phyloP scores from a whole-genome alignment of 2,113 vertebrate species.

The Aviceda subcristata region DNA sequence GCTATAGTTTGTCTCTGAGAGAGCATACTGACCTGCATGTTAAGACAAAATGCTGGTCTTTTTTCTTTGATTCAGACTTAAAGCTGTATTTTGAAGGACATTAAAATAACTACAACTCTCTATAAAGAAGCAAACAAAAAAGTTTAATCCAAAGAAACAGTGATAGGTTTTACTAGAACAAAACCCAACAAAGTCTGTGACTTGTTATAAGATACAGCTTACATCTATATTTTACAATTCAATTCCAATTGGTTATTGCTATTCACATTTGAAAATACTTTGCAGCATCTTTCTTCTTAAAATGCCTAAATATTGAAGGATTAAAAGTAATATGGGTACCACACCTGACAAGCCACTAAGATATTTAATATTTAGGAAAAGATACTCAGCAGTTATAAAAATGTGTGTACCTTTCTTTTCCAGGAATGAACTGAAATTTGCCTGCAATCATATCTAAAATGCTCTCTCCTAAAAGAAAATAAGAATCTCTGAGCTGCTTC shows the following conservation, averaged over 20 bases:
- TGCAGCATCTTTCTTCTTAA: background rate
- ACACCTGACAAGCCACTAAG: background rate
- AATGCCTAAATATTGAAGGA: background rate
- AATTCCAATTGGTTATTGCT: background rate
- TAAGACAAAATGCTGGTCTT: background rate
- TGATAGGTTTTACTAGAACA: background rate
- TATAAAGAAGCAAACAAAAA: background rate
- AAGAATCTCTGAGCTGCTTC: background rate
- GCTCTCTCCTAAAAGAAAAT: background rate
- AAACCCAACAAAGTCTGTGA: background rate
- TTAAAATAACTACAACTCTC: background rate
- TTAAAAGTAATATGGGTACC: background rate
- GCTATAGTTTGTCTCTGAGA: background rate
- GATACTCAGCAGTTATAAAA: background rate
- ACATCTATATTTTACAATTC: background rate
- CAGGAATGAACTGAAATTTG: background rate
- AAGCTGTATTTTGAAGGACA: background rate
- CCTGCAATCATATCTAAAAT: background rate
- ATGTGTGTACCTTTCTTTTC: background rate
- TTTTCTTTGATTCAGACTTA: background rate
- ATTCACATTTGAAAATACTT: background rate
- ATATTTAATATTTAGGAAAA: background rate
- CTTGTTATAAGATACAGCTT: background rate
- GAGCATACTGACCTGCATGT: background rate
- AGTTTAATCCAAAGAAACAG: background rate